Conservation (phyloP, 2,113 vertebrate species). For the Aix galericulata region DNA sequence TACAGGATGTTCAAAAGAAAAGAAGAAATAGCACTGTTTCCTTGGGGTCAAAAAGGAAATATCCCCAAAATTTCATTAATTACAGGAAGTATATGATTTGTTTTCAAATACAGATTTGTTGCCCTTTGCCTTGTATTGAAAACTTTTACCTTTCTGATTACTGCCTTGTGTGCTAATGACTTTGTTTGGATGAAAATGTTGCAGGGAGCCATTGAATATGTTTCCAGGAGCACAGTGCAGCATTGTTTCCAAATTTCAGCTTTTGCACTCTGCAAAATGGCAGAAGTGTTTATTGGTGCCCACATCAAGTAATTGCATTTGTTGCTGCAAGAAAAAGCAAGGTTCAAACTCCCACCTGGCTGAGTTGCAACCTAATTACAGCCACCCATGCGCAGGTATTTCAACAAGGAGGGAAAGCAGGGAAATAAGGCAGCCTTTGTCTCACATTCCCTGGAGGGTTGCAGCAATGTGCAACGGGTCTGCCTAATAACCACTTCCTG, state of each 20-base stretch:
- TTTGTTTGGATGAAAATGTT: background rate
- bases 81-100: accelerated
- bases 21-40: background rate
- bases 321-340: background rate
- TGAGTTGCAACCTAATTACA: background rate
- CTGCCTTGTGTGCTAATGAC: background rate
- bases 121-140: background rate
- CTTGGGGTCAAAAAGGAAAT: background rate
- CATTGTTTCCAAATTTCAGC: background rate
- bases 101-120: background rate
- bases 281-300: background rate
- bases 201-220: background rate
- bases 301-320: background rate
- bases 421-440: background rate
- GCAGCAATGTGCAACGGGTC: accelerated
- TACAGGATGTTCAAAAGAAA: background rate
- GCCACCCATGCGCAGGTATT: background rate
- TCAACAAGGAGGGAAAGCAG: background rate
- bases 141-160: background rate
- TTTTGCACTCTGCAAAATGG: background rate
- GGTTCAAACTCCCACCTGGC: background rate
- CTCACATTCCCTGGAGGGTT: accelerated
- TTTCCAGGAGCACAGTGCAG: background rate
- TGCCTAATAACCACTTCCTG: background rate
- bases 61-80: background rate